Evolutionary conservation across 92 coral and sea anemone genomes (phyloP), one percentile per base, ranked within the genome.

Genomic region (Palythoa grandiflora): DNA sequence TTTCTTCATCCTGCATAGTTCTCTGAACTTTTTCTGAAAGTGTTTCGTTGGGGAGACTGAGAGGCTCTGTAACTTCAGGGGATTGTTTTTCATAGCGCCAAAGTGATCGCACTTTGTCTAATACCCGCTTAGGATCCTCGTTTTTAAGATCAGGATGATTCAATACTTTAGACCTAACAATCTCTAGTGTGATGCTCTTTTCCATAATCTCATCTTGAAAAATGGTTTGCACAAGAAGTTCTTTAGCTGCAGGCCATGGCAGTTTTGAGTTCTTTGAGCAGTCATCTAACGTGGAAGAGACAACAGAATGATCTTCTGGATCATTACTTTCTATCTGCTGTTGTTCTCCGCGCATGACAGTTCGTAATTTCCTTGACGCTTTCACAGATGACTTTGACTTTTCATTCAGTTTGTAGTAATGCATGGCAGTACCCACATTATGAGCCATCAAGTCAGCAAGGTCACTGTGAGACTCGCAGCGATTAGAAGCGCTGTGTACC

Each of bases 321-420:
- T 72, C 47, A 73, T 61, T n/a, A 36, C 71, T 85, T 73, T 73
- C 88, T 71, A 35, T 54, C 28, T 85, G 80, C 54, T 85, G 80
- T 16, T 85, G 50, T 73, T 85, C 88, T 85, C 88, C 73, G 35
- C 72, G 72, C 80, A 54, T 85, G 80, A 72, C 80, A 72, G 36
- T 16, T 85, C 35, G 80, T 68, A 85, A 38, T 35, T 85, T 71
- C 63, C 60, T 73, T 36, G 81, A 85, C 68, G 88, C 88, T 72
- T 73, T 73, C 10, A 73, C 88, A 36, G 88, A 85, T 15, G 80
- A 85, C 72, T 73, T 85, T 53, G 88, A 85, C 88, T 85, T 85
- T 38, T 73, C 88, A 37, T 72, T 73, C 68, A 85, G 88, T 52
- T 53, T 73, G 80, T 84, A 84, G 55, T 84, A 84, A 48, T 73